Conservation (phyloP, 2,113 vertebrate species). For the Dinomys branickii region DNA sequence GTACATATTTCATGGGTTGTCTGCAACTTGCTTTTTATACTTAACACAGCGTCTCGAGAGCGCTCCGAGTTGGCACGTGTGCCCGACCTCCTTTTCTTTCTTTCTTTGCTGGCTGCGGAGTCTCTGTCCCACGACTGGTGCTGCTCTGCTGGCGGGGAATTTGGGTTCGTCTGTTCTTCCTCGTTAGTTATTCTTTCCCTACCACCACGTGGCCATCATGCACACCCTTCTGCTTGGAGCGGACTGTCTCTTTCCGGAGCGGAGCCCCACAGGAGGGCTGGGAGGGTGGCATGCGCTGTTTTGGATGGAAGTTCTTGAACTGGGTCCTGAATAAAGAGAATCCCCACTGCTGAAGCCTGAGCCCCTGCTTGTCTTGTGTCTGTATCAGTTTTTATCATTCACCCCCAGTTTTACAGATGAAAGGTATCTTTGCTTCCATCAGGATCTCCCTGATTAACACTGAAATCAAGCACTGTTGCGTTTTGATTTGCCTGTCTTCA, state of each 20-base stretch:
- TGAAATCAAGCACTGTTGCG: background rate
- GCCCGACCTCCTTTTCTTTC: fast-evolving
- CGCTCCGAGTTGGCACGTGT: fast-evolving
- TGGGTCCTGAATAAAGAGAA: too few species aligned
- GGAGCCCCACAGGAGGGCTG: background rate
- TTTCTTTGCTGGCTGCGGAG: background rate
- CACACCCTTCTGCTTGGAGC: fast-evolving
- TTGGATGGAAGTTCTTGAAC: fast-evolving
- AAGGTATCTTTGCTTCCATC: fast-evolving
- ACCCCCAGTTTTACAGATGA: fast-evolving
- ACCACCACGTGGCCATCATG: fast-evolving
- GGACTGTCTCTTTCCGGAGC: too few species aligned
- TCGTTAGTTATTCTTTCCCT: background rate
- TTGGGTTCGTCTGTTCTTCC: fast-evolving
- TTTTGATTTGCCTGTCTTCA: background rate
- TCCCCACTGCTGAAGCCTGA: fast-evolving
- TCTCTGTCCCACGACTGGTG: background rate
- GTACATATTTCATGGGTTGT: background rate
- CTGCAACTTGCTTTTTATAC: background rate
- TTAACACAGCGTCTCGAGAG: background rate
- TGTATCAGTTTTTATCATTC: fast-evolving
- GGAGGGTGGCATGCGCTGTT: background rate
- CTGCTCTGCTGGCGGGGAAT: background rate
- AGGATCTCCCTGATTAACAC: too few species aligned
- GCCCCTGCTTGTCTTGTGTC: fast-evolving